Evolutionary conservation across 1,140 invertebrate genomes (phyloP).

Genomic region (Babylonia areolata): DNA sequence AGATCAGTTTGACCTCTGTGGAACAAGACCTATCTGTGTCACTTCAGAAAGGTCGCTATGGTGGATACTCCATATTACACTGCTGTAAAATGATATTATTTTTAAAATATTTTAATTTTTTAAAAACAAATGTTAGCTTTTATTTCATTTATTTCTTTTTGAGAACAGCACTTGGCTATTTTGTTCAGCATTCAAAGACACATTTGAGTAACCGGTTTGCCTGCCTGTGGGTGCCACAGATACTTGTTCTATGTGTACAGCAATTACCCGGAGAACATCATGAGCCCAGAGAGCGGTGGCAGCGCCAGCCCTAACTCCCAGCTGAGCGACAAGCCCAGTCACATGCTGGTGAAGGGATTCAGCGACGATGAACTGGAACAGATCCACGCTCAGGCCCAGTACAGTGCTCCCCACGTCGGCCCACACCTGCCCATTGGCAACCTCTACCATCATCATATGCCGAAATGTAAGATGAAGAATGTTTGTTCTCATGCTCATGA

Average conservation of each 20-base stretch:
- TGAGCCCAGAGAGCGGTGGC: conserved; percentile 74
- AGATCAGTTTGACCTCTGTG: no score
- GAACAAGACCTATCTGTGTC: no score
- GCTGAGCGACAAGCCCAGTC: background rate
- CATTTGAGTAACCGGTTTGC: background rate
- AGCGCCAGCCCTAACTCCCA: background rate
- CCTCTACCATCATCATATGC: conserved; percentile 49
- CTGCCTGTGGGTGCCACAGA: no score
- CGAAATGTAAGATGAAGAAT: conserved; percentile 36
- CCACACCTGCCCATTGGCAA: conserved; percentile 75
- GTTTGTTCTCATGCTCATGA: no score
- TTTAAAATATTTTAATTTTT: no score
- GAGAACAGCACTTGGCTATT: background rate
- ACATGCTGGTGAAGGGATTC: conserved; percentile 84
- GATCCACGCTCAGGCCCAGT: conserved; percentile 76
- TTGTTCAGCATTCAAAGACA: no score
- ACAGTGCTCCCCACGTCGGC: conserved; percentile 69
- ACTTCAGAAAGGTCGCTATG: no score
- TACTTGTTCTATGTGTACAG: conserved; percentile 45
- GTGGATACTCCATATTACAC: no score
- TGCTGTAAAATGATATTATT: no score
- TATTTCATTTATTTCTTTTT: background rate
- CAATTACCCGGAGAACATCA: conserved; percentile 80
- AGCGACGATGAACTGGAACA: conserved; percentile 88
- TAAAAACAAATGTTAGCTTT: no score